Evolutionary conservation across 2,113 vertebrate species (phyloP).

Genomic region (Galeopterus variegatus): DNA sequence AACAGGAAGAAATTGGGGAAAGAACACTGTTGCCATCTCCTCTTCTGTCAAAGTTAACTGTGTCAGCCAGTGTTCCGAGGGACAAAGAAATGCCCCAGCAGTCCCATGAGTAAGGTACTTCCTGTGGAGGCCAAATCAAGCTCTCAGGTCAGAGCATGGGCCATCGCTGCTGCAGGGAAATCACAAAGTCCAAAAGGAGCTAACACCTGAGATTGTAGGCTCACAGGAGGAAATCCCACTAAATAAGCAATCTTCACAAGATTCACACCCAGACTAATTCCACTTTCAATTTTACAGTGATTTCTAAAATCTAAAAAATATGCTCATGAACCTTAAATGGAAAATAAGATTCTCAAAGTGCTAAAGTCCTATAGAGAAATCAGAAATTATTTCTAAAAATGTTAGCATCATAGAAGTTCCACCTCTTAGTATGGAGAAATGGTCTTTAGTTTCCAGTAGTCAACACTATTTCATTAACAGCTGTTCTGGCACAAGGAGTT

Average conservation of each 20-base stretch:
- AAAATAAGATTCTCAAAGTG: conserved; percentile 18
- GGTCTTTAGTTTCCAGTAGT: not conserved
- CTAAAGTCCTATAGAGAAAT: not conserved
- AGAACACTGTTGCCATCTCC: not conserved
- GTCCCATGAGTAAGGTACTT: not conserved
- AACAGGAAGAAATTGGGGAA: not conserved
- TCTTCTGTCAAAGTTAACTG: not conserved
- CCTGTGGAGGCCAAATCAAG: not conserved
- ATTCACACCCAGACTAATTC: not conserved
- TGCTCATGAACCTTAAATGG: not conserved
- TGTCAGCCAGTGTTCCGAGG: not conserved
- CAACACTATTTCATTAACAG: not conserved
- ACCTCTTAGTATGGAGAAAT: not conserved
- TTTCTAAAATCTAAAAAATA: conserved; percentile 48
- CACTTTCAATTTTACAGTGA: conserved; percentile 14
- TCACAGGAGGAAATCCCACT: not conserved
- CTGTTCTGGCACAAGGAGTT: not conserved
- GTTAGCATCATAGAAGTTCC: not conserved
- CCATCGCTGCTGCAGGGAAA: not conserved
- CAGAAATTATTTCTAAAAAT: conserved; percentile 15
- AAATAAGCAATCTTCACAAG: not conserved
- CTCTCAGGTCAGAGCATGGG: not conserved
- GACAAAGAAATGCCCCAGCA: not conserved
- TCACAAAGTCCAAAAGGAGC: not conserved
- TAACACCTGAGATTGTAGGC: not conserved